Base-by-base conservation (phyloP, 92 coral and sea anemone species). In the Bergia sp. region DNA sequence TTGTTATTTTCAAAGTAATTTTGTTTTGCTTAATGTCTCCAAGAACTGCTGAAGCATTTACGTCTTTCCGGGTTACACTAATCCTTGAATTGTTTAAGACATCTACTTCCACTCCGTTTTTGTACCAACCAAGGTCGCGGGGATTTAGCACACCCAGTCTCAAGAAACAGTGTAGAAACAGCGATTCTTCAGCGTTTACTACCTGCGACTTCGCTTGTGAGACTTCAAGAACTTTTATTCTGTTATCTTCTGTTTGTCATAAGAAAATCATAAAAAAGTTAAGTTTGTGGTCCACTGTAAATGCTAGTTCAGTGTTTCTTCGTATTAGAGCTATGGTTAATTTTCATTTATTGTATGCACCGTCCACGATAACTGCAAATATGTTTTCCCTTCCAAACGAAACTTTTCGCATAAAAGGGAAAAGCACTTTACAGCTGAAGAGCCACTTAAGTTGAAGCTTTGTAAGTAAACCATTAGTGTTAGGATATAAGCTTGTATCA, bases 111-210 rank as follows among this genome's bases (percentile, higher is more conserved):
- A 13, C 21, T 71, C 87, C 87, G 44, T 84, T 5, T 67, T 84
- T 84, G 79, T 84, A 84, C 87, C 87, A 84, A 49, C 37, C 65
- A 16, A 67, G 65, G n/a, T 73, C 38, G 12, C 65, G 87, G 4
- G 38, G 79, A 47, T 71, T 72, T 7, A 47, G 7, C 45, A 71
- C 29, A n/a, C 78, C 79, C 38, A 44, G 41, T 7, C 77, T 84
- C 40, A 84, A 53, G 74, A 71, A 84, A 49, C 87, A 84, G 4
- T 84, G 79, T 0, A 84, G 64, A 16, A 7, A 36, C 79, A 84
- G 6, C 21, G 77, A 44, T 10, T 84, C 79, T 3, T 73, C 87
- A 10, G 77, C 78, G 42, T 82, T 82, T 0, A 82, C 10, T 43
- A 66, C 41, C 5, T 64, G 76, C 0, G 41, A 6, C 37, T 66